Percentiles rank a stretch among this genome's conserved stretches.
phyloP scores from a whole-genome alignment of 2,888 invertebrate species.

The Octonoba sinensis region DNA sequence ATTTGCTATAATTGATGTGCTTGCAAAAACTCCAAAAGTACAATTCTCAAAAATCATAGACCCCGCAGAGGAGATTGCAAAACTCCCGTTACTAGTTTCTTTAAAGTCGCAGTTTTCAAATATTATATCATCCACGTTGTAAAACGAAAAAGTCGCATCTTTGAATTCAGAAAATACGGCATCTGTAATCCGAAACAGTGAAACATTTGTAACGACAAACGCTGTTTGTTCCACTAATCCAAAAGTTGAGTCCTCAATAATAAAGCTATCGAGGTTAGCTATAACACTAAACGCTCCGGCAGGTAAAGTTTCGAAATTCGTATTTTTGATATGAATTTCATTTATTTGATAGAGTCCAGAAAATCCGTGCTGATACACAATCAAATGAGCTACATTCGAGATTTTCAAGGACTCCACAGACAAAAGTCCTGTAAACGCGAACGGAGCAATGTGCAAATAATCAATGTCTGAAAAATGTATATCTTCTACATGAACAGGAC shows the following conservation, averaged over 20 bases:
- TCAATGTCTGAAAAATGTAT: constrained; percentile 24
- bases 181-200: not conserved
- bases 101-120: constrained; percentile 12
- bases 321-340: constrained; percentile 10
- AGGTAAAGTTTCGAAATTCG: not conserved
- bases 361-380: constrained; percentile 11
- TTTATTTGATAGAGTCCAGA: constrained; percentile 8
- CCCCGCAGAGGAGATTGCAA: constrained; percentile 8
- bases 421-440: constrained; percentile 2
- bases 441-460: not conserved
- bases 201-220: constrained; percentile 20
- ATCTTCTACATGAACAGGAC: not conserved
- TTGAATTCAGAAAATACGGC: constrained; percentile 2
- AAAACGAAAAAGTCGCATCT: constrained; percentile 5
- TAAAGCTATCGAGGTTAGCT: not conserved
- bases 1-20: not conserved
- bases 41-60: constrained; percentile 5
- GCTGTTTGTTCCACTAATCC: not conserved
- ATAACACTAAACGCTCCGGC: constrained; percentile 9
- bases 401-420: constrained; percentile 3
- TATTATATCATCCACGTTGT: not conserved
- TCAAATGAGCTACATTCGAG: constrained; percentile 10
- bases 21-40: constrained; percentile 4
- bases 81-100: constrained; percentile 9
- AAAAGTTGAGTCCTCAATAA: constrained; percentile 13